Percentiles rank a stretch among this genome's conserved stretches.
Evolutionary conservation across 1,140 invertebrate species (phyloP).

Genomic region (Drosophila eugracilis): DNA sequence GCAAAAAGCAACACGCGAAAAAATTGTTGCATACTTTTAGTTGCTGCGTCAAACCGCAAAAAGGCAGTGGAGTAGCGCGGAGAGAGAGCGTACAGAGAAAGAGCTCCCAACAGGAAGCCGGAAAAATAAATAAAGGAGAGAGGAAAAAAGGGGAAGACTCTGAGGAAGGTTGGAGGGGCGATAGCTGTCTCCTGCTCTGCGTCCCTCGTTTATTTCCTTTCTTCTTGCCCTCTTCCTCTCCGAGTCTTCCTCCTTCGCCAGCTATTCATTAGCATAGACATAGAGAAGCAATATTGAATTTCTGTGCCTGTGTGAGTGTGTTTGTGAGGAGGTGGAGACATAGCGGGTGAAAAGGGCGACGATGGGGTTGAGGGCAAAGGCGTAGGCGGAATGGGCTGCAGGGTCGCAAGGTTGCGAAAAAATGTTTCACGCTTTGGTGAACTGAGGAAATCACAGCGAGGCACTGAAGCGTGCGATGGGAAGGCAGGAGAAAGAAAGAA

Average conservation of each 20-base stretch:
- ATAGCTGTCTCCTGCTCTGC: neutral
- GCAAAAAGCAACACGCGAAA: slow-evolving; percentile 80
- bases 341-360: neutral
- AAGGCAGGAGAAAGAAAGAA: slow-evolving; percentile 14
- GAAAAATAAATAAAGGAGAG: slow-evolving; percentile 73
- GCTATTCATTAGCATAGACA: slow-evolving; percentile 80
- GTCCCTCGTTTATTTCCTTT: neutral
- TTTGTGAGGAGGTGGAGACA: too few relatives aligned
- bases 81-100: slow-evolving; percentile 22
- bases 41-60: slow-evolving; percentile 79
- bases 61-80: slow-evolving; percentile 58
- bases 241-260: slow-evolving; percentile 25
- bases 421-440: slow-evolving; percentile 71
- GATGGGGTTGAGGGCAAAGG: slow-evolving; percentile 7
- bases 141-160: slow-evolving; percentile 8
- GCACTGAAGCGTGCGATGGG: slow-evolving; percentile 42
- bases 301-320: slow-evolving; percentile 50
- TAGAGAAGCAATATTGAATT: slow-evolving; percentile 77
- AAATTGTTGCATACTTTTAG: slow-evolving; percentile 82
- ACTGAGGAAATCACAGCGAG: slow-evolving; percentile 61
- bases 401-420: slow-evolving; percentile 73
- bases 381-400: neutral
- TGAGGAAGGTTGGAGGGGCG: too few relatives aligned
- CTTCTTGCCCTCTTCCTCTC: neutral
- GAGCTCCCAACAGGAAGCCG: slow-evolving; percentile 65